Conservation (phyloP, 2,888 invertebrate genomes). For the Drosophila merina region DNA sequence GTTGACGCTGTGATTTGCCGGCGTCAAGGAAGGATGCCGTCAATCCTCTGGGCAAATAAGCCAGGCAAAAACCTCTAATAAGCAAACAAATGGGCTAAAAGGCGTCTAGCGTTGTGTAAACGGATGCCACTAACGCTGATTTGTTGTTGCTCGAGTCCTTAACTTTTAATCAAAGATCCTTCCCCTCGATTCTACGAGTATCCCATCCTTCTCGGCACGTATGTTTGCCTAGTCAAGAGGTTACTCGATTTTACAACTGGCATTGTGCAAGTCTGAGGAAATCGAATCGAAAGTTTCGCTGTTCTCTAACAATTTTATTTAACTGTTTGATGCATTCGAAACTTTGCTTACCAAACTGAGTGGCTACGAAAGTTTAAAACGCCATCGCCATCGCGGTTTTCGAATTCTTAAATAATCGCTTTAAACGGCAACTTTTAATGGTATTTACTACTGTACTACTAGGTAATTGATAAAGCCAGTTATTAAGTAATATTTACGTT, state of each 20-base stretch:
- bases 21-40: slow-evolving; percentile 7
- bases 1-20: slow-evolving; percentile 34
- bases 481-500: neutral
- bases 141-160: slow-evolving; percentile 36
- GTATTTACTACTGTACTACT: neutral
- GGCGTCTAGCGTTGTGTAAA: slow-evolving; percentile 39
- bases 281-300: slow-evolving; percentile 34
- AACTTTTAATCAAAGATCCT: slow-evolving; percentile 36
- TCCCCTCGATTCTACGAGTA: neutral
- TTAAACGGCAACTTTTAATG: neutral
- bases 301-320: slow-evolving; percentile 17
- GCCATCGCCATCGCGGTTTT: neutral
- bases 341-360: slow-evolving; percentile 7
- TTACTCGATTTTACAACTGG: slow-evolving; percentile 14
- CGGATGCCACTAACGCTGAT: slow-evolving; percentile 31
- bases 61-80: slow-evolving; percentile 24
- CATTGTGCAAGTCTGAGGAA: slow-evolving; percentile 7
- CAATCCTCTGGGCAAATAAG: slow-evolving; percentile 38
- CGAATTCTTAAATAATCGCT: neutral
- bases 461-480: neutral
- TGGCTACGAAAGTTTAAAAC: neutral
- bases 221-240: slow-evolving; percentile 19
- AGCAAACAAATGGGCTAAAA: slow-evolving; percentile 45
- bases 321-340: slow-evolving; percentile 22
- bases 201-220: slow-evolving; percentile 8